phyloP scores from a whole-genome alignment of 2,888 invertebrate species.

The Xylocampa areola region DNA sequence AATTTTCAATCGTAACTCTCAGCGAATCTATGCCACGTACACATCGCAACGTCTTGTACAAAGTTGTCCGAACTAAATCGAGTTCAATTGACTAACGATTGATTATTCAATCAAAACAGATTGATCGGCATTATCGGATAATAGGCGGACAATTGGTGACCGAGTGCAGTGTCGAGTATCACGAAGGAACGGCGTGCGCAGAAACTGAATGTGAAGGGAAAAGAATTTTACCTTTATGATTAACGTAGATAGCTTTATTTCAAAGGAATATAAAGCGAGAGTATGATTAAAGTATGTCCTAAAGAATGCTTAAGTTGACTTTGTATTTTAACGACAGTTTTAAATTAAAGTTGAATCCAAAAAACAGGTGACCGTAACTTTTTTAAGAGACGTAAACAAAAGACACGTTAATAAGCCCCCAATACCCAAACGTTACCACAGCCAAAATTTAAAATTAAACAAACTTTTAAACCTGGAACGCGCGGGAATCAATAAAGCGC shows the following conservation, averaged over 20 bases:
- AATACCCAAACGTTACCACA: background rate
- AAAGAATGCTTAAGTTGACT: background rate
- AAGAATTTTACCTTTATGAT: conserved; percentile 1
- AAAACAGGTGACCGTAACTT: background rate
- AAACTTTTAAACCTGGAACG: conserved; percentile 43
- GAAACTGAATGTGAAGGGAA: conserved; percentile 31
- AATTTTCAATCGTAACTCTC: conserved; percentile 17
- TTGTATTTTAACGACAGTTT: background rate
- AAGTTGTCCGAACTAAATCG: conserved; percentile 71
- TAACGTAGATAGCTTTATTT: background rate
- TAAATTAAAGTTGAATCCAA: background rate
- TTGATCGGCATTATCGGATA: conserved; percentile 88
- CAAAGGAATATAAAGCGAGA: too few species aligned
- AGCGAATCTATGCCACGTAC: conserved; percentile 49
- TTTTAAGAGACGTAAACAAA: background rate
- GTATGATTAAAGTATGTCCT: background rate
- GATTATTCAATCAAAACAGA: conserved; percentile 88
- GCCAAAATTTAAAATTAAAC: conserved; percentile 19
- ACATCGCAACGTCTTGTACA: conserved; percentile 44
- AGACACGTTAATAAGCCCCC: conserved; percentile 12
- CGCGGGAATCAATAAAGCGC: conserved; percentile 78
- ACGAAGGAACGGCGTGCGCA: conserved; percentile 58
- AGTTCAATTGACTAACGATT: conserved; percentile 88
- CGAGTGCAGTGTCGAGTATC: conserved; percentile 63
- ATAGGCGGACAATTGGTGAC: conserved; percentile 74